These are phyloP conservation scores for Corydoras sp. DNA, from an alignment of 2,113 vertebrate genomes.

Conservation along the genomic window DNA sequence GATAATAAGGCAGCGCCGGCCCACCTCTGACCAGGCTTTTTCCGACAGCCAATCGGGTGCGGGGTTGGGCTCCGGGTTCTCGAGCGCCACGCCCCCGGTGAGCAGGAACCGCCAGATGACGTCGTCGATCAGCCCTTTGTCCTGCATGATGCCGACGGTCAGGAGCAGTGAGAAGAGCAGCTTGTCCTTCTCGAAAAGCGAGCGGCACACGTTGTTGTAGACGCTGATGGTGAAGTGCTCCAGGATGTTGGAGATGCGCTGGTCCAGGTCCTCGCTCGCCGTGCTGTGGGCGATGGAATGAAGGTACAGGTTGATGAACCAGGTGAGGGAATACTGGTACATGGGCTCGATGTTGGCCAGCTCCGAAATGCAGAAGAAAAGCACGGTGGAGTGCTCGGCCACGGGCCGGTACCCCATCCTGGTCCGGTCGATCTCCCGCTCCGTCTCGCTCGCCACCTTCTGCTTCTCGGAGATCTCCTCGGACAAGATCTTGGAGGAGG, in stretches of 20 bases:
- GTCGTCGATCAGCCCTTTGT: constrained; percentile 67
- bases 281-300: constrained; percentile 74
- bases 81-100: constrained; percentile 82
- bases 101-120: constrained; percentile 80
- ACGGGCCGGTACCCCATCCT: constrained; percentile 87
- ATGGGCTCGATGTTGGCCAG: constrained; percentile 89
- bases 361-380: constrained; percentile 91
- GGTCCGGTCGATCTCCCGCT: constrained; percentile 81
- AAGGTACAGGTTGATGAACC: constrained; percentile 86
- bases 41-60: constrained; percentile 81
- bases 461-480: constrained; percentile 88
- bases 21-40: constrained; percentile 79
- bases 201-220: constrained; percentile 86
- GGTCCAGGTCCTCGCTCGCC: constrained; percentile 64
- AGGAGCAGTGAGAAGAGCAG: constrained; percentile 86
- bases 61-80: constrained; percentile 83
- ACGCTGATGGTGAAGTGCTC: constrained; percentile 79
- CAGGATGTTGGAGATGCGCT: constrained; percentile 72
- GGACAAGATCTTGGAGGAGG: constrained; percentile 82
- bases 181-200: constrained; percentile 91
- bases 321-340: constrained; percentile 88
- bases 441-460: constrained; percentile 76
- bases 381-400: constrained; percentile 77
- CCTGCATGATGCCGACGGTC: constrained; percentile 81
- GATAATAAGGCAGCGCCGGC: neutral